Evolutionary conservation across 1,140 invertebrate species (phyloP).

Genomic region (Psilanteris sp.): DNA sequence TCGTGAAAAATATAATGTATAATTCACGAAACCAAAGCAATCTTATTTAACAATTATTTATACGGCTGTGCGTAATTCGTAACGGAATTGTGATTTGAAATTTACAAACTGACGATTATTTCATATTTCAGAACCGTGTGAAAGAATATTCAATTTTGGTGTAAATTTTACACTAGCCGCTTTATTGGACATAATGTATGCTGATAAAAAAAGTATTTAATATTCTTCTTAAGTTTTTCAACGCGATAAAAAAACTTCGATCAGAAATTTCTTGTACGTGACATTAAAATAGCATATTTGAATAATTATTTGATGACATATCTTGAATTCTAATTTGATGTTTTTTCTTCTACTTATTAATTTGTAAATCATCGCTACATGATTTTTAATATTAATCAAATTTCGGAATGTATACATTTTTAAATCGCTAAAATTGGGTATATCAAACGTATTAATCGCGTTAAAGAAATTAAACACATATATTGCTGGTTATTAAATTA

Average conservation of each 20-base stretch:
- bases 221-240: slow-evolving; percentile 25
- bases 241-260: slow-evolving; percentile 17
- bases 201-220: slow-evolving; percentile 36
- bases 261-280: slow-evolving; percentile 41
- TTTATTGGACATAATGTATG: slow-evolving; percentile 13
- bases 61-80: no score
- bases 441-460: no score
- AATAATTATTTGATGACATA: slow-evolving; percentile 44
- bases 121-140: slow-evolving; percentile 3
- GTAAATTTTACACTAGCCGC: slow-evolving; percentile 9
- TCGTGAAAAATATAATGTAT: neutral
- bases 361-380: neutral
- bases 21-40: neutral
- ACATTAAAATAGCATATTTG: slow-evolving; percentile 35
- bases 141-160: slow-evolving; percentile 3
- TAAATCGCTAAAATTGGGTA: neutral
- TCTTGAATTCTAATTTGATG: slow-evolving; percentile 35
- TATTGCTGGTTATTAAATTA: no score
- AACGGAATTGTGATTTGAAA: no score
- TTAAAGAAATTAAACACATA: no score
- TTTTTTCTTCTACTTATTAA: slow-evolving; percentile 11
- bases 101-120: slow-evolving; percentile 30
- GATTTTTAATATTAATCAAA: neutral
- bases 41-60: slow-evolving; percentile 7
- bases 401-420: neutral